Percentiles rank a stretch among this genome's conserved stretches.
Conservation (phyloP, 2,888 invertebrate genomes). For the Lepidocyrtinus sp. region DNA sequence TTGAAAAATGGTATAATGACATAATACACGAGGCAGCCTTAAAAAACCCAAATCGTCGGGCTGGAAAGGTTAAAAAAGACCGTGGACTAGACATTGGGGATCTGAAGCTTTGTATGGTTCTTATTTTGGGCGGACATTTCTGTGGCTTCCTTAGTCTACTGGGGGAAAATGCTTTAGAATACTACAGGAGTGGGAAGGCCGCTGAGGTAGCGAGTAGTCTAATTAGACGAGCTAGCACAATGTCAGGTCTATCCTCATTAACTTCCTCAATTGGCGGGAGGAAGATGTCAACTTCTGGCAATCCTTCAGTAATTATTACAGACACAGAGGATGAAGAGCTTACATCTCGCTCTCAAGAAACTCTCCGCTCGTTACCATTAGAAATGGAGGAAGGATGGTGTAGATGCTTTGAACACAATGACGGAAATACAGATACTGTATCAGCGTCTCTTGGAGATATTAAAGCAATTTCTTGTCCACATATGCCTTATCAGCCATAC, state of each 20-base stretch:
- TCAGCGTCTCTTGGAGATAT: conserved; percentile 35
- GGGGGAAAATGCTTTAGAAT: neutral
- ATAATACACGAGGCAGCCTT: conserved; percentile 74
- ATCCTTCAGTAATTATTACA: conserved; percentile 49
- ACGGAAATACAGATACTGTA: neutral
- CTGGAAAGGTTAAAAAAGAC: conserved; percentile 32
- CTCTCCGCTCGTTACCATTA: conserved; percentile 35
- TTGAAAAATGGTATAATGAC: conserved; percentile 97
- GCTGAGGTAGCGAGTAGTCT: conserved; percentile 16
- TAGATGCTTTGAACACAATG: neutral
- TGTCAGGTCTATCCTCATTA: conserved; percentile 31
- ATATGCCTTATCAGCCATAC: conserved; percentile 29
- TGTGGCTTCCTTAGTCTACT: conserved; percentile 33
- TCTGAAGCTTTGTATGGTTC: conserved; percentile 65
- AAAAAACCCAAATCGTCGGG: conserved; percentile 57
- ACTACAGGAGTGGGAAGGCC: conserved; percentile 21
- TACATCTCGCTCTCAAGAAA: neutral
- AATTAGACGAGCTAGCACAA: conserved; percentile 42
- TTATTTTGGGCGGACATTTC: conserved; percentile 59
- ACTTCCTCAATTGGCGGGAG: neutral
- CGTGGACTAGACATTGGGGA: conserved; percentile 62
- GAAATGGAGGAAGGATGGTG: conserved; percentile 41
- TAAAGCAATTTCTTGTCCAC: conserved; percentile 36
- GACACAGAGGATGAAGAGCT: conserved; percentile 36
- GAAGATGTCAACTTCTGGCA: neutral